Base-by-base conservation (phyloP, 1,140 invertebrate species). In the Ditylenchus dipsaci region DNA sequence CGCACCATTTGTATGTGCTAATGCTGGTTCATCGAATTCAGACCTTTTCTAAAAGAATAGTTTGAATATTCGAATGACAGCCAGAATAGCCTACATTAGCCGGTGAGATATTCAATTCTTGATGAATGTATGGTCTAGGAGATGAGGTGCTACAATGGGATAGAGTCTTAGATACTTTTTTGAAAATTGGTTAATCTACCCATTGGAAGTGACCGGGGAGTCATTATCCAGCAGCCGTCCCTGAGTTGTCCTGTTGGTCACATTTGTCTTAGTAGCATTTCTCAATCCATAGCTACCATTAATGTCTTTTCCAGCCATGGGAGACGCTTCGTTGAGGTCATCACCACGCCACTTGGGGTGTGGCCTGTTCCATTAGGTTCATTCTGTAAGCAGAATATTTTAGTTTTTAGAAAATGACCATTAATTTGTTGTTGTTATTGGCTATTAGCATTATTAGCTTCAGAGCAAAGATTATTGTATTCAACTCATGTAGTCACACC, bases 261-360 rank as follows among this genome's bases (percentile, higher is more conserved):
- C 11, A 38, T 38, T 38, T 11, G 33, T 38, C 11, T 11, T 38
- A 38, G 11, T 3, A 5, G 33, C 3, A 11, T 38, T 38, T 38
- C 33, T 38, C 33, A 11, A 5, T 38, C 33, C 33, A 38, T 38
- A 38, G n/a, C n/a, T n/a, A n/a, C n/a, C n/a, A n/a, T n/a, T n/a
- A 38, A 38, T 38, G 33, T 11, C 33, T 38, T 38, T 38, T 3
- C 33, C 33, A 38, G 33, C n/a, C 49, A 53, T 53, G 3, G 49
- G 49, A 43, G 19, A n/a, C 8, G 59, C 59, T 29, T 61, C 59
- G 29, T 61, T 61, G 19, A 29, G 3, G 21, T 61, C 59, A 61
- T 61, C 59, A 43, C 59, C 59, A 30, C 59, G 59, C 59, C 59
- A 61, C 29, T 43, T 30, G 5, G 19, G 59, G 13, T n/a, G 38